phyloP scores from a whole-genome alignment of 2,888 invertebrate species.

The Leptopilina myrica region DNA sequence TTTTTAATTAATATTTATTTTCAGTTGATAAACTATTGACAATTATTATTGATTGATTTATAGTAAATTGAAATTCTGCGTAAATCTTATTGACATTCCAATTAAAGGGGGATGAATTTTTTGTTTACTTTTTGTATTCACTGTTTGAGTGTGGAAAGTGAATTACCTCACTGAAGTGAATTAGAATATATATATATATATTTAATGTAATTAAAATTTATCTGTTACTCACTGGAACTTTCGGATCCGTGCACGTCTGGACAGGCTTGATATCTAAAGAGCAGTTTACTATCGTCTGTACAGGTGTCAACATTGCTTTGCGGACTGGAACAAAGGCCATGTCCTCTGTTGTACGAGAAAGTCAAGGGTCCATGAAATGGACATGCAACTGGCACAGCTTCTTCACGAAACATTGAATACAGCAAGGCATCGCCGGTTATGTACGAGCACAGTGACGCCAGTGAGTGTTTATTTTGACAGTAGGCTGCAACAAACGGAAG shows the following conservation, averaged over 20 bases:
- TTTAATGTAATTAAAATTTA: background rate
- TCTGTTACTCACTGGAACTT: slow-evolving; percentile 85
- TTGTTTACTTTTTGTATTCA: no score
- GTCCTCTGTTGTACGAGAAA: slow-evolving; percentile 94
- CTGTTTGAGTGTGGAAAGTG: no score
- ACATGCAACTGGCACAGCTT: slow-evolving; percentile 92
- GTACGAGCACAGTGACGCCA: slow-evolving; percentile 89
- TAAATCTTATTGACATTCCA: no score
- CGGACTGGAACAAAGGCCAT: slow-evolving; percentile 92
- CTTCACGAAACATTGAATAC: slow-evolving; percentile 93
- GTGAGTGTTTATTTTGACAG: slow-evolving; percentile 85
- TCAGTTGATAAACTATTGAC: no score
- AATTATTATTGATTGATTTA: no score
- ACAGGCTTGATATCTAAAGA: slow-evolving; percentile 95
- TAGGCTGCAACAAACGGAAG: slow-evolving; percentile 82
- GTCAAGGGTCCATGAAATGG: slow-evolving; percentile 89
- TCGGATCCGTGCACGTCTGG: slow-evolving; percentile 94
- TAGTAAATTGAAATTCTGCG: no score
- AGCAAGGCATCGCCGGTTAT: slow-evolving; percentile 93
- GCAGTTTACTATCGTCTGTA: slow-evolving; percentile 92
- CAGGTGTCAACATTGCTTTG: slow-evolving; percentile 95
- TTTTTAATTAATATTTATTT: no score
- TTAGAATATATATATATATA: background rate
- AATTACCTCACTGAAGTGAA: no score
- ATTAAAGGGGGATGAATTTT: no score